Conservation (phyloP, 2,113 vertebrate genomes). For the Progne subis region DNA sequence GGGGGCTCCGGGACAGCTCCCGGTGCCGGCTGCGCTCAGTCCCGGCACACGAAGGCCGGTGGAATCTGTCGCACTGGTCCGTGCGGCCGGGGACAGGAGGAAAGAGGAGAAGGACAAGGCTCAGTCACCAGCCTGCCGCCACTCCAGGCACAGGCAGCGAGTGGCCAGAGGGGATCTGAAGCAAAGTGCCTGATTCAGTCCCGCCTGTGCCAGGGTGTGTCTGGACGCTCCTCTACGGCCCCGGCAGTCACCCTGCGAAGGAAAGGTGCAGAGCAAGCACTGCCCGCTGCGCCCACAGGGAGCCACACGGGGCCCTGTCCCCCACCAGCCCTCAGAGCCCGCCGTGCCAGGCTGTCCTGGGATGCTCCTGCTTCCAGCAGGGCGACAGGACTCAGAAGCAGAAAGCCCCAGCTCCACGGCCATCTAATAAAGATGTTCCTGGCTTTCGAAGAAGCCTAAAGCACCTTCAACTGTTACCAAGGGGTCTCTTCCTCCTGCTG, state of each 20-base stretch:
- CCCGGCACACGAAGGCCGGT: accelerated
- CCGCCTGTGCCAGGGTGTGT: accelerated
- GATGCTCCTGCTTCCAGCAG: not conserved
- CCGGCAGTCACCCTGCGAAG: not conserved
- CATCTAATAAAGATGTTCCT: not conserved
- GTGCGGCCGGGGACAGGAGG: accelerated
- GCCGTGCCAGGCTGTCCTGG: not conserved
- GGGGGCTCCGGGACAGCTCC: accelerated
- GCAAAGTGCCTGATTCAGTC: not conserved
- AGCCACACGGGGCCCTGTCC: not conserved
- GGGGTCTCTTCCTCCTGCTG: not conserved
- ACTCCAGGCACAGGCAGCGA: not conserved
- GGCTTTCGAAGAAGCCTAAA: not conserved
- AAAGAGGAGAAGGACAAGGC: not conserved
- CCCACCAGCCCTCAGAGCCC: not conserved
- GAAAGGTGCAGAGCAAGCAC: accelerated
- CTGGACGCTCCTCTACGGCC: accelerated
- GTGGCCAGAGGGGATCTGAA: too few species aligned
- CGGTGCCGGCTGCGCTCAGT: accelerated
- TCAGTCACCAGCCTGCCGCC: accelerated
- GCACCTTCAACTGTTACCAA: accelerated
- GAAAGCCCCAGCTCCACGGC: not conserved
- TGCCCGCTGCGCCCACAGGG: accelerated
- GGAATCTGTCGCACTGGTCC: not conserved
- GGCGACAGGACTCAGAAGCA: too few species aligned